These are phyloP conservation scores for Drosophila hamatofila DNA, from an alignment of 2,888 invertebrate species.

Conservation along the genomic window DNA sequence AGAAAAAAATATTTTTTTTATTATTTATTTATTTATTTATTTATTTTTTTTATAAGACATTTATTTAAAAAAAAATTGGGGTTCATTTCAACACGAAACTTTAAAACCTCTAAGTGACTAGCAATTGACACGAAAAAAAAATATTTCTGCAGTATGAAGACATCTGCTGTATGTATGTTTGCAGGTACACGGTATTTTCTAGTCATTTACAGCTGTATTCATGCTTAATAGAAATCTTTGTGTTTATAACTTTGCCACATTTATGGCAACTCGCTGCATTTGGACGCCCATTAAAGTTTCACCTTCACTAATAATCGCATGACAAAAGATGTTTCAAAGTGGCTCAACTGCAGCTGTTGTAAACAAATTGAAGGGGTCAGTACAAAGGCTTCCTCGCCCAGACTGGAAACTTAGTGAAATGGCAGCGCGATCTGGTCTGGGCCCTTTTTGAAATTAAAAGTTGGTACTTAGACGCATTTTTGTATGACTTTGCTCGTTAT, in stretches of 20 bases:
- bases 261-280: background rate
- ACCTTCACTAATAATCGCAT: conserved; percentile 14
- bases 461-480: conserved; percentile 29
- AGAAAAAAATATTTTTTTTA: no score
- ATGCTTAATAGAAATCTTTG: background rate
- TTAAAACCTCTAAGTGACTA: no score
- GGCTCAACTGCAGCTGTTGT: conserved; percentile 1
- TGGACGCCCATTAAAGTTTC: background rate
- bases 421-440: background rate
- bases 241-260: background rate
- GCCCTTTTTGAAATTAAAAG: conserved; percentile 28
- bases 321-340: background rate
- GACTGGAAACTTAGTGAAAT: conserved; percentile 10
- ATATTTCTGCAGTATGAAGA: no score
- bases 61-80: no score
- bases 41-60: no score
- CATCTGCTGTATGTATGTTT: no score
- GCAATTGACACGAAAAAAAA: no score
- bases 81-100: no score
- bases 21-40: no score
- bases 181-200: no score
- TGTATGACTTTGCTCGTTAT: conserved; percentile 36
- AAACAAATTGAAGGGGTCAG: background rate
- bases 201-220: background rate
- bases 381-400: background rate